Conservation (phyloP, 2,797 vertebrate genomes). For the Anolis apletophallus region DNA sequence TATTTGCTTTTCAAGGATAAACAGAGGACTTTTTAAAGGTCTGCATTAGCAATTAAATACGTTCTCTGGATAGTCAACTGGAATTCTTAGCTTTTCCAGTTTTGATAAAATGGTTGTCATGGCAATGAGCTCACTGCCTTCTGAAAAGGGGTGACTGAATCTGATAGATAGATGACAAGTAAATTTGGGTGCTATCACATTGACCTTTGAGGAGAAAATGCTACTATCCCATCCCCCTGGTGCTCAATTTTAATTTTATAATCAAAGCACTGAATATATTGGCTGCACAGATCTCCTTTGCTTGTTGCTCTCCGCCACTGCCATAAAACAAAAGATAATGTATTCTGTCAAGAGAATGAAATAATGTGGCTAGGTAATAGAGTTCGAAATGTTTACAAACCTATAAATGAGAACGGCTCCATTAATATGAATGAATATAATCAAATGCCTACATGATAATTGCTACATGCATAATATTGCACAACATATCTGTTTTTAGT, state of each 20-base stretch:
- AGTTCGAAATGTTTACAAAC: constrained; percentile 79
- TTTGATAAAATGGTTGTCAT: constrained; percentile 53
- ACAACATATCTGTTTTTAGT: constrained; percentile 70
- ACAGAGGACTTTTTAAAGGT: constrained; percentile 59
- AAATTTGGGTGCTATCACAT: constrained; percentile 47
- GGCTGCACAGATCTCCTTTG: constrained; percentile 40
- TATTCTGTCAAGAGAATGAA: constrained; percentile 71
- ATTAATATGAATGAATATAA: constrained; percentile 76
- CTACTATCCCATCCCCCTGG: not conserved
- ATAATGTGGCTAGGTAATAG: constrained; percentile 72
- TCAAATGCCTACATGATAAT: constrained; percentile 75
- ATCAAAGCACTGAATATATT: constrained; percentile 49
- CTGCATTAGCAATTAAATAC: constrained; percentile 70
- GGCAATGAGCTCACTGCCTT: constrained; percentile 53
- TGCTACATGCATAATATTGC: constrained; percentile 64
- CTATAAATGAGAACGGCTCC: constrained; percentile 71
- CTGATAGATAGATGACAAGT: constrained; percentile 47
- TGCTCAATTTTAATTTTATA: constrained; percentile 50
- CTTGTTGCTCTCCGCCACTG: constrained; percentile 51
- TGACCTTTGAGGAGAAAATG: constrained; percentile 55
- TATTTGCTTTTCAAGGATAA: constrained; percentile 34
- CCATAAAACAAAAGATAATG: constrained; percentile 70
- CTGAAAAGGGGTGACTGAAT: constrained; percentile 39
- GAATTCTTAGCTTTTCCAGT: constrained; percentile 42
- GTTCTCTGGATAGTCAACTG: constrained; percentile 57